These are phyloP conservation scores for Mionectes olivaceus DNA, from an alignment of 2,797 vertebrate species.

Conservation along the genomic window DNA sequence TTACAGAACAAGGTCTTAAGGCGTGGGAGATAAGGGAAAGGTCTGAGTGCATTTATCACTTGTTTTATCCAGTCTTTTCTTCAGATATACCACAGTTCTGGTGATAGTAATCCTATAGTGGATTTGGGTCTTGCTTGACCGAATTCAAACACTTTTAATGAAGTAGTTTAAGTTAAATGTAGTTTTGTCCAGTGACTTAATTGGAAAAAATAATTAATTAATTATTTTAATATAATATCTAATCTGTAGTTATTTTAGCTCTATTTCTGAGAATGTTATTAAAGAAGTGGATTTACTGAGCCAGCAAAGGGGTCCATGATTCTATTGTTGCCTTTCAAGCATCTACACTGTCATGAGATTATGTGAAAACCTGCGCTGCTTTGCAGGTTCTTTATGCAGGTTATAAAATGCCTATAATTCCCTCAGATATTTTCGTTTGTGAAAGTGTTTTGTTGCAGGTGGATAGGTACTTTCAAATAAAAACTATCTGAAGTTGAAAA, in stretches of 20 bases:
- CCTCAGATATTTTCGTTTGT: background rate
- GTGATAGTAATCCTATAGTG: background rate
- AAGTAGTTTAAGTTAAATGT: background rate
- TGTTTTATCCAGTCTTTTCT: background rate
- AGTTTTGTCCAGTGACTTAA: background rate
- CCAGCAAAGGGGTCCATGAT: background rate
- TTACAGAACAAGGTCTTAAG: background rate
- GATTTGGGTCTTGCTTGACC: background rate
- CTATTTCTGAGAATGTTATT: background rate
- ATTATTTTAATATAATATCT: background rate
- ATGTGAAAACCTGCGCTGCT: background rate
- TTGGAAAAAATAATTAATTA: background rate
- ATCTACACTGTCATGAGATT: background rate
- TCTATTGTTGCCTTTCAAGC: background rate
- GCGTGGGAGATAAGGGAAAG: background rate
- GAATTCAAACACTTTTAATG: background rate
- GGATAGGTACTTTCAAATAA: background rate
- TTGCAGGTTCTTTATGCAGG: fast-evolving
- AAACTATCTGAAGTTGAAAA: background rate
- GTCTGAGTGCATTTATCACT: background rate
- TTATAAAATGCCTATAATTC: background rate
- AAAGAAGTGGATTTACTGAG: background rate
- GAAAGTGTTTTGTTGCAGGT: background rate
- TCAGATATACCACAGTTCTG: background rate
- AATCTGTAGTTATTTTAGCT: background rate